A percentile compares a stretch with the other conserved stretches of the same genome.
Evolutionary conservation across 2,888 invertebrate species (phyloP).

Genomic region (Rotaria magnacalcarata): DNA sequence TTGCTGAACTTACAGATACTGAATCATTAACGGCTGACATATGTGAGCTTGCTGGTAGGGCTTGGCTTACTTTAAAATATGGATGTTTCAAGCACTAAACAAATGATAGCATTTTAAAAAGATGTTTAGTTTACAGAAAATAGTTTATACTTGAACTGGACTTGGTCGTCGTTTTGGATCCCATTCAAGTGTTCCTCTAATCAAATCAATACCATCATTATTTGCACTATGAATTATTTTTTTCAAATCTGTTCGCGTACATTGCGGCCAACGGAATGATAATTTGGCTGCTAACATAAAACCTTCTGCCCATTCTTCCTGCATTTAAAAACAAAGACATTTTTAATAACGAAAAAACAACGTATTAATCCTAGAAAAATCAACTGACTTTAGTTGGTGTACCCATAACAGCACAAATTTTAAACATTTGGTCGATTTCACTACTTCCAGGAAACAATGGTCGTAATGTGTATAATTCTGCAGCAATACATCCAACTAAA

Average conservation of each 20-base stretch:
- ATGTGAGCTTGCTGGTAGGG: neutral
- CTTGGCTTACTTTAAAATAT: slow-evolving; percentile 40
- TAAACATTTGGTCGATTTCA: slow-evolving; percentile 91
- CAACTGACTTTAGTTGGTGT: slow-evolving; percentile 76
- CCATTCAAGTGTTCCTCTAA: slow-evolving; percentile 81
- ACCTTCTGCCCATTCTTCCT: slow-evolving; percentile 90
- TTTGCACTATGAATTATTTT: slow-evolving; percentile 78
- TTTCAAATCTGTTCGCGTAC: slow-evolving; percentile 73
- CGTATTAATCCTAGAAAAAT: no score
- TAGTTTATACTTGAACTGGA: slow-evolving; percentile 63
- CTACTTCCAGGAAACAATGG: slow-evolving; percentile 92
- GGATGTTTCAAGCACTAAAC: slow-evolving; percentile 42
- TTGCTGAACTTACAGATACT: neutral
- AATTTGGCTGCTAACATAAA: slow-evolving; percentile 83
- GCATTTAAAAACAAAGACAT: neutral
- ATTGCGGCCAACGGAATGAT: slow-evolving; percentile 90
- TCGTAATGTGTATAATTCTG: slow-evolving; percentile 87
- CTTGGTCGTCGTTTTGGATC: slow-evolving; percentile 86
- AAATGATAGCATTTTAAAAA: neutral
- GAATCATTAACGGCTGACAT: neutral
- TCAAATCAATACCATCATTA: slow-evolving; percentile 73
- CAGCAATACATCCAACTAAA: slow-evolving; percentile 85
- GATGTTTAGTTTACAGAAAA: neutral
- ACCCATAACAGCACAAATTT: slow-evolving; percentile 84
- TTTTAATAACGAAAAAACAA: no score